Conservation (phyloP, 64 coral and sea anemone species). For the Dendrophyllia cribrosa region DNA sequence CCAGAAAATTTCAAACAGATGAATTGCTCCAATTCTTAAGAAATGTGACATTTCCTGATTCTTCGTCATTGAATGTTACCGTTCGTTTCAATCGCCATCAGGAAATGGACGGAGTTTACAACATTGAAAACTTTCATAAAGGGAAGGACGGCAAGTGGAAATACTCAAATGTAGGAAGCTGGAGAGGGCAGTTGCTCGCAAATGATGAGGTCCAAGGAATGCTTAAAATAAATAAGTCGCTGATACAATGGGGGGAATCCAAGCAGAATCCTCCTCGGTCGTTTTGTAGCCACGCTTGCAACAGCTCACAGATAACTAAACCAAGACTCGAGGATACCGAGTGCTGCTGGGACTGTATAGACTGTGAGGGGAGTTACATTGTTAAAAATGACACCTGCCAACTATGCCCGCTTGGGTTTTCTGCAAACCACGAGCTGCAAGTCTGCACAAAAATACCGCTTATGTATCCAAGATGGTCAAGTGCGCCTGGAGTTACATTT, state of each 20-base stretch:
- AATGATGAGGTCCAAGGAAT: too few relatives aligned
- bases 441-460: conserved; percentile 61
- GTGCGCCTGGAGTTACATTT: conserved; percentile 36
- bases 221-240: conserved; percentile 12
- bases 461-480: conserved; percentile 47
- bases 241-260: conserved; percentile 71
- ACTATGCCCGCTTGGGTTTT: conserved; percentile 62
- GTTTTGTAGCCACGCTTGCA: conserved; percentile 70
- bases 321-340: conserved; percentile 29
- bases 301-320: conserved; percentile 40
- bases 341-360: conserved; percentile 83
- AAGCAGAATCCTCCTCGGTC: conserved; percentile 50
- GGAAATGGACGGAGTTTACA: conserved; percentile 94
- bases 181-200: conserved; percentile 49
- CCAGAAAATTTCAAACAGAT: neutral
- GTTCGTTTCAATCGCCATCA: conserved; percentile 85
- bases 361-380: conserved; percentile 49
- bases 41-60: conserved; percentile 82
- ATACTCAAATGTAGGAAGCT: conserved; percentile 79
- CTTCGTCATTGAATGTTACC: conserved; percentile 41
- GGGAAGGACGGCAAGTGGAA: conserved; percentile 47
- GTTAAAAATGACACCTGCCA: conserved; percentile 84
- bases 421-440: conserved; percentile 47
- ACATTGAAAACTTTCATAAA: conserved; percentile 86
- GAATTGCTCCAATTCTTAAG: conserved; percentile 69